Base-by-base conservation (phyloP, 2,113 vertebrate genomes). In the Chrysemys picta region DNA sequence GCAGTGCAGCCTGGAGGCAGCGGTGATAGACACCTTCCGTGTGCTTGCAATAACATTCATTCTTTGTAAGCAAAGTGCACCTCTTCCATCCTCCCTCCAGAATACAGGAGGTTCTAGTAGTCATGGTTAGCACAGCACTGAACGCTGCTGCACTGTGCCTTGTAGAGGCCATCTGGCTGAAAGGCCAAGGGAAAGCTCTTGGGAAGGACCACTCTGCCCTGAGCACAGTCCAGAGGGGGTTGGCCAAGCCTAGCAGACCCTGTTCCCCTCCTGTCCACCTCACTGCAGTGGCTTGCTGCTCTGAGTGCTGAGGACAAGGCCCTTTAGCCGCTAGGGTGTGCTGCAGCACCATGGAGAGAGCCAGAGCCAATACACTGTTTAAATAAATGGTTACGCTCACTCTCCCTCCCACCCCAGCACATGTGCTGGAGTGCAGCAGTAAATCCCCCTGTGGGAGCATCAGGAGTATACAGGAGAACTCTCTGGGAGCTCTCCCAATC, bases 331-430 rank as follows among this genome's bases (percentile, higher is more conserved):
- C 80, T 47, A 24, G 52, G 35, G 59, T 38, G 3, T 22, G 45
- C 50, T 21, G 56, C 54, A 10, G 52, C 80, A 16, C 7, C 5
- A 29, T 21, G 35, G 9, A 31, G 27, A 45, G 21, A 17, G 13
- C 45, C 4, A 5, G 42, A 49, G 65, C 5, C 10, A 0, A 65
- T n/a, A n/a, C 9, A 10, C 83, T 50, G 10, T 14, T 21, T 45
- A 69, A 59, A 82, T 54, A 45, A 4, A 54, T 38, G 50, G 14
- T 27, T 47, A 31, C 50, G 10, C 56, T 88, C 31, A 62, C 82
- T 45, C 27, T 50, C 22, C 2, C 0, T 0, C 4, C 4, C 9
- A 10, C 72, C 65, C 87, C 1, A 50, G 50, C 2, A 80, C 80
- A 5, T 9, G 57, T 62, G 82, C 42, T 49, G 57, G 59, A 84